Evolutionary conservation across 2,888 invertebrate species (phyloP), one percentile per base, ranked within the genome.

Genomic region (Ormia ochracea): DNA sequence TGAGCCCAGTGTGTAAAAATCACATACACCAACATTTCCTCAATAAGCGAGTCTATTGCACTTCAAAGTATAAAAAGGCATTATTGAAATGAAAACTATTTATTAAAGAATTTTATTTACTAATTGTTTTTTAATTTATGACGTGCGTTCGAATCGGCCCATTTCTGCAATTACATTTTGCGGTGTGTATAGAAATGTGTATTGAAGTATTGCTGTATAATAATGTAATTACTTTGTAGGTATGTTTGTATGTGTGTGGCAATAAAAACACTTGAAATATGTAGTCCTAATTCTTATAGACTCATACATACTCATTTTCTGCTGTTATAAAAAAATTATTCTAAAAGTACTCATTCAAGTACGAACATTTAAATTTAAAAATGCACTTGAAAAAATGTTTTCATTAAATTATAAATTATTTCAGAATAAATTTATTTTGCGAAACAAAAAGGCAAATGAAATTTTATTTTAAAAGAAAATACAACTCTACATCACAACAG

Each of bases 291-390:
- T 58, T n/a, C 23, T 21, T 52, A 21, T 5, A 58, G 23, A 26
- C 45, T 45, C 3, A 21, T 28, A 43, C 38, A 68, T 7, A 50
- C 23, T 23, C 50, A 33, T 61, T 61, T 61, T 41, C 38, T 38
- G 31, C 52, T 41, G 72, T 61, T 72, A 72, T 43, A 72, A 52
- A 50, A 58, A 69, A 58, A 65, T 26, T 14, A 26, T 10, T 2
- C 31, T 72, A 54, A 41, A 61, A 72, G 43, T 72, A 33, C 19
- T 61, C 52, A 43, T 52, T 52, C n/a, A 52, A 72, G 52, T 52
- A 23, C 10, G 17, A 23, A 50, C 21, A 69, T 1, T 12, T 65
- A 50, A 36, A 68, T 38, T 45, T 70, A 43, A 4, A 43, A 50
- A 17, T 61, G 61, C 72, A 72, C 72, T 54, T 43, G 0, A 19